Conservation (phyloP, 2,113 vertebrate genomes). For the Pterocles burchelli region DNA sequence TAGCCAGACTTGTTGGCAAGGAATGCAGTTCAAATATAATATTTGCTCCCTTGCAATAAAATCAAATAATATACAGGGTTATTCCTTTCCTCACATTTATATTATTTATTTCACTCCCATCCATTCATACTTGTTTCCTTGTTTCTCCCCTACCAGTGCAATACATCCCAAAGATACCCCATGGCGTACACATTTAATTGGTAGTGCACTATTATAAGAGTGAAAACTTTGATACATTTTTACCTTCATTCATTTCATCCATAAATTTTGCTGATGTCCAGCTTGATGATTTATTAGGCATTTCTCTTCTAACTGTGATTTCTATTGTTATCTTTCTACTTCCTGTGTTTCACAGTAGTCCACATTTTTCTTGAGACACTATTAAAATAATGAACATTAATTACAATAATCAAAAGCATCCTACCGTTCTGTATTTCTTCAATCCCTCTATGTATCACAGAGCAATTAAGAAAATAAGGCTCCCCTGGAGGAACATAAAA, state of each 20-base stretch:
- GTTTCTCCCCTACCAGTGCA: background rate
- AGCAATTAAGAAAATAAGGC: background rate
- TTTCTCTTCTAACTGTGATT: background rate
- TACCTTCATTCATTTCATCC: background rate
- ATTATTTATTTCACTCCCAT: background rate
- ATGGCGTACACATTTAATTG: background rate
- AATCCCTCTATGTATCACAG: background rate
- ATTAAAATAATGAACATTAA: background rate
- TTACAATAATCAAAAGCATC: background rate
- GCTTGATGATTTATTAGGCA: background rate
- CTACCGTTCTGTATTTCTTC: background rate
- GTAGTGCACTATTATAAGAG: background rate
- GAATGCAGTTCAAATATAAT: background rate
- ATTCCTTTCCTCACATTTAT: background rate
- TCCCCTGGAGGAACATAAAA: background rate
- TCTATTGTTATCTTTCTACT: background rate
- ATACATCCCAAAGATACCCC: background rate
- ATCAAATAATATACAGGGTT: background rate
- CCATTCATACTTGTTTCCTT: background rate
- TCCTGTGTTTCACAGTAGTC: background rate
- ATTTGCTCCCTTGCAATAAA: background rate
- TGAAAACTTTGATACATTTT: background rate
- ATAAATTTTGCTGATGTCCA: background rate
- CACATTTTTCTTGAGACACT: background rate
- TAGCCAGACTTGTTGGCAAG: background rate